Base-by-base conservation (phyloP, 2,797 vertebrate species). In the Phoeniculus purpureus region DNA sequence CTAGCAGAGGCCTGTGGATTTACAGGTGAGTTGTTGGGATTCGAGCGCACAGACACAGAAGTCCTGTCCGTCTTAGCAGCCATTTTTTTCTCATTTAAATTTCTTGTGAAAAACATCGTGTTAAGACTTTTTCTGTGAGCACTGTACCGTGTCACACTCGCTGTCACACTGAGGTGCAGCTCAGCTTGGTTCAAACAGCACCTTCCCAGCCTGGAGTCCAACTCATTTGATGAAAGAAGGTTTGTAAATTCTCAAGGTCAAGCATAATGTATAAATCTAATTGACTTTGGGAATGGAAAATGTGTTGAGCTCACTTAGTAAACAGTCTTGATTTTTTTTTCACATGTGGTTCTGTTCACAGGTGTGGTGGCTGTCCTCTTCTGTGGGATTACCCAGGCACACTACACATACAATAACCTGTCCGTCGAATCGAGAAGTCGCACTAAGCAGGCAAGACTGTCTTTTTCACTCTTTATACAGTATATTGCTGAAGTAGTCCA, bases 331-430 rank as follows among this genome's bases (percentile, higher is more conserved):
- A 72, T 81, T 54, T 85, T 62, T 3, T 81, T 54, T 85, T 61
- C 2, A 12, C 26, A 1, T 71, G 52, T 89, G 40, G 9, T 80
- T 96, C 62, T 95, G 15, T 82, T 91, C 67, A 6, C 97, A 99
- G 99, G 99, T 52, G 99, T 99, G 25, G 99, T 99, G n/a, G 98
- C 99, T 3, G 99, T 99, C 85, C 98, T 99, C 64, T 99, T 99
- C 97, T 99, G 99, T 94, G 99, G 99, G 74, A 99, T 99, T 92
- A 99, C 99, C 5, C 99, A 99, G 97, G 99, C 99, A 48, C 99
- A 99, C 97, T 99, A 99, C 90, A 99, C 99, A 1, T 98, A 98
- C 96, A 99, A 99, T 97, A 99, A 99, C 95, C 97, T 99, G 32
- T 99, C 99, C 1, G 98, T 98, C 5, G 99, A 99, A 88, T 99